Conservation (phyloP, 2,113 vertebrate genomes). For the Dermatemys mawii region DNA sequence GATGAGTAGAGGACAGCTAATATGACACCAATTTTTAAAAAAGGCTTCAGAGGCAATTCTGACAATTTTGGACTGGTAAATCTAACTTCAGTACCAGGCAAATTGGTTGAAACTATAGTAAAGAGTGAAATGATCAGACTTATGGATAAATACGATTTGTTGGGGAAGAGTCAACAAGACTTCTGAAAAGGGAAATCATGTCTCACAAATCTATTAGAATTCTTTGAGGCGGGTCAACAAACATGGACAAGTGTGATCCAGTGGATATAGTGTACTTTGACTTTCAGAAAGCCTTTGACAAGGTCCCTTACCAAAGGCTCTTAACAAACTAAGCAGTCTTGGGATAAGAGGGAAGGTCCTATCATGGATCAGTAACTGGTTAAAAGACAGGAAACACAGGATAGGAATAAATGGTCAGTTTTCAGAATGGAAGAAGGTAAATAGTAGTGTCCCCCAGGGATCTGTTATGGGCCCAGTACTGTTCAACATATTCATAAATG, state of each 20-base stretch:
- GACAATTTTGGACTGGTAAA: too few relatives aligned
- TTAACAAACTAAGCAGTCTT: neutral
- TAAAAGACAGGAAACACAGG: neutral
- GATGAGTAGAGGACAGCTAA: too few relatives aligned
- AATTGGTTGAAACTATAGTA: neutral
- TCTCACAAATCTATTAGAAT: neutral
- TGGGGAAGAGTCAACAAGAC: neutral
- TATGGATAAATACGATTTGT: neutral
- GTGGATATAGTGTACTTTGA: neutral
- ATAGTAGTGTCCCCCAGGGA: neutral
- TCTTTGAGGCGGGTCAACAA: neutral
- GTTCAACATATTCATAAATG: neutral
- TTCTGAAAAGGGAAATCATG: neutral
- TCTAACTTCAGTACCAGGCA: too few relatives aligned
- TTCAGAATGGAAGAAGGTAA: neutral
- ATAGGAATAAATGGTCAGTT: neutral
- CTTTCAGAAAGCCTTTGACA: neutral
- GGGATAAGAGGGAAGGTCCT: neutral
- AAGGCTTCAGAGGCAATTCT: too few relatives aligned
- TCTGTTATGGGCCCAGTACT: neutral
- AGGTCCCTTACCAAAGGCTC: neutral
- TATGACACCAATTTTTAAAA: too few relatives aligned
- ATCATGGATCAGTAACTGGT: neutral
- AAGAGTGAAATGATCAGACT: neutral
- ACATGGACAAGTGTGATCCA: neutral